Base-by-base conservation (phyloP, 2,888 invertebrate species). In the Dolichopus griseipennis region DNA sequence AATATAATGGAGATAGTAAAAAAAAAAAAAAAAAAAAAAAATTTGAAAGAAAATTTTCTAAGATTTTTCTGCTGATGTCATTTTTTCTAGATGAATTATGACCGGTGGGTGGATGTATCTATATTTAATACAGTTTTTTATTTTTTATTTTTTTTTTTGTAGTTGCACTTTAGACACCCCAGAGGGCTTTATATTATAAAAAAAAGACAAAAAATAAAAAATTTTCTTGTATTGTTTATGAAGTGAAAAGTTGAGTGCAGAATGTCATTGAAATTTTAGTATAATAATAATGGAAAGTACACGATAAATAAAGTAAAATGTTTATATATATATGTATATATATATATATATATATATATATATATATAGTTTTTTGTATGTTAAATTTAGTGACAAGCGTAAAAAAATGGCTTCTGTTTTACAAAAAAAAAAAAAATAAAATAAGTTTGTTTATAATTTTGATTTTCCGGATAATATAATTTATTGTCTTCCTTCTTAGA, bases 21-120 rank as follows among this genome's bases (percentile, higher is more conserved):
- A 37, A 37, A 7, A 5, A 37, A 37, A 37, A 37, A 7, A 37
- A 52, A 52, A 52, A 15, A 12, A 18, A 15, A 43, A 15, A 43
- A 43, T 7, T 3, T 10, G 12, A 15, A 52, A 52, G 52, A 15
- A 18, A 52, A 52, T 52, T 52, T 52, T 18, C 52, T 52, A 63
- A 63, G 63, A 63, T 63, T 27, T 41, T 63, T 63, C 63, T 63
- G 63, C 63, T 63, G 63, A 63, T 63, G 63, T 63, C 63, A 63
- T 63, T 63, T n/a, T 63, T 63, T 63, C 63, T 63, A 63, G 27
- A 63, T 63, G 63, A 63, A 63, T 63, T 63, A 63, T 63, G 63
- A 63, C 63, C 63, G 22, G 62, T 62, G 62, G 63, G 27, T 63
- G 63, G 63, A 5, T 27, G 27, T 27, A 27, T 27, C 27, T 27